phyloP scores from a whole-genome alignment of 1,140 invertebrate genomes.

The Cotesia glomerata region DNA sequence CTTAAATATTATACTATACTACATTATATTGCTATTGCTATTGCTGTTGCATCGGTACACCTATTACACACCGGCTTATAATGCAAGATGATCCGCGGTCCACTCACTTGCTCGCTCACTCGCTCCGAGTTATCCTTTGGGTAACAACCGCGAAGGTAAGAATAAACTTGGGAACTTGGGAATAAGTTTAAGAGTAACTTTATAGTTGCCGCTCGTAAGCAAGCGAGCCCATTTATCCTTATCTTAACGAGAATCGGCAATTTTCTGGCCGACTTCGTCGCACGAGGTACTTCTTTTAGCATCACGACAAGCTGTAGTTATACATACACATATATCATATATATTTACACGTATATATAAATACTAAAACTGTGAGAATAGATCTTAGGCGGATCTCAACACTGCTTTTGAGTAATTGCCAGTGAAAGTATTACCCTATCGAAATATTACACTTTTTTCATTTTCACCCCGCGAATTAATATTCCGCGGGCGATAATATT shows the following conservation, averaged over 20 bases:
- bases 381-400: slow-evolving; percentile 35
- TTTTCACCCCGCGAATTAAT: neutral
- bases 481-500: too few species aligned
- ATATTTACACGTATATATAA: neutral
- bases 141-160: too few species aligned
- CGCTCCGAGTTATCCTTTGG: neutral
- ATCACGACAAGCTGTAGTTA: slow-evolving; percentile 10
- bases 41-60: too few species aligned
- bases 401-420: slow-evolving; percentile 41
- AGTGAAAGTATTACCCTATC: slow-evolving; percentile 30
- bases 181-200: slow-evolving; percentile 29
- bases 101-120: neutral
- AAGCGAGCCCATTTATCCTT: slow-evolving; percentile 21
- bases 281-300: slow-evolving; percentile 27
- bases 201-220: slow-evolving; percentile 29
- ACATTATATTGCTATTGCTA: too few species aligned
- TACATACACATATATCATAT: neutral
- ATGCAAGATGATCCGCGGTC: slow-evolving; percentile 19
- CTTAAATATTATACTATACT: neutral
- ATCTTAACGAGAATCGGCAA: slow-evolving; percentile 44
- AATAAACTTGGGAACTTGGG: slow-evolving; percentile 2
- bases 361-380: slow-evolving; percentile 33
- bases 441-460: neutral
- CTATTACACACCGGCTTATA: too few species aligned
- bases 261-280: slow-evolving; percentile 40